These are phyloP conservation scores for Endomychus coccineus DNA, from an alignment of 2,888 invertebrate genomes.

Conservation along the genomic window DNA sequence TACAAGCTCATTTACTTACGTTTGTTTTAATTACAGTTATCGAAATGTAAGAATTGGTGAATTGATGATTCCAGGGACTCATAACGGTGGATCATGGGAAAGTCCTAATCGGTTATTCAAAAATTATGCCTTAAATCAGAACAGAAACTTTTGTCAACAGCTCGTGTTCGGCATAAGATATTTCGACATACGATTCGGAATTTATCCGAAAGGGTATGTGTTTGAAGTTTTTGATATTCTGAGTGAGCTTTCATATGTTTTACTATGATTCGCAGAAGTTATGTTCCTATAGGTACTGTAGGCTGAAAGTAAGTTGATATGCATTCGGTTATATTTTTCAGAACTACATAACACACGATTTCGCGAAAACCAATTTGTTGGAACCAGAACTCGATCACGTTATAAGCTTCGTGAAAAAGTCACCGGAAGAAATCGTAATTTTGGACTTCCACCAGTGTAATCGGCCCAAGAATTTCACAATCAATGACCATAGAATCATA, in stretches of 20 bases:
- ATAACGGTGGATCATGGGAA: constrained; percentile 56
- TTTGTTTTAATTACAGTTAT: no score
- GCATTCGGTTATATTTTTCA: constrained; percentile 13
- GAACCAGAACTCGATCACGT: constrained; percentile 16
- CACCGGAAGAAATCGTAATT: constrained; percentile 60
- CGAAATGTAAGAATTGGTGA: constrained; percentile 44
- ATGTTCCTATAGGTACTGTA: no score
- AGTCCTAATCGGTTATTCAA: constrained; percentile 18
- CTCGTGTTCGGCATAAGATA: constrained; percentile 54
- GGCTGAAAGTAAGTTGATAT: no score
- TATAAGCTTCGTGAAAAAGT: constrained; percentile 50
- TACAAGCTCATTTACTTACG: no score
- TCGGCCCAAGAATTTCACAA: constrained; percentile 13
- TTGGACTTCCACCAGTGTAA: constrained; percentile 72
- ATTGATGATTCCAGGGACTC: constrained; percentile 59
- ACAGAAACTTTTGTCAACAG: constrained; percentile 52
- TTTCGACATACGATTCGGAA: constrained; percentile 53
- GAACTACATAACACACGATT: constrained; percentile 14
- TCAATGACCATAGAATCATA: constrained; percentile 11
- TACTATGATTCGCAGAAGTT: no score
- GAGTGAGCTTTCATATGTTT: no score
- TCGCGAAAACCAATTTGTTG: constrained; percentile 12
- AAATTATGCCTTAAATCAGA: constrained; percentile 35
- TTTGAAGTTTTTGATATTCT: no score
- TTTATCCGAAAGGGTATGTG: constrained; percentile 39